Evolutionary conservation across 2,888 invertebrate genomes (phyloP).

Genomic region (Petrolisthes manimaculis): DNA sequence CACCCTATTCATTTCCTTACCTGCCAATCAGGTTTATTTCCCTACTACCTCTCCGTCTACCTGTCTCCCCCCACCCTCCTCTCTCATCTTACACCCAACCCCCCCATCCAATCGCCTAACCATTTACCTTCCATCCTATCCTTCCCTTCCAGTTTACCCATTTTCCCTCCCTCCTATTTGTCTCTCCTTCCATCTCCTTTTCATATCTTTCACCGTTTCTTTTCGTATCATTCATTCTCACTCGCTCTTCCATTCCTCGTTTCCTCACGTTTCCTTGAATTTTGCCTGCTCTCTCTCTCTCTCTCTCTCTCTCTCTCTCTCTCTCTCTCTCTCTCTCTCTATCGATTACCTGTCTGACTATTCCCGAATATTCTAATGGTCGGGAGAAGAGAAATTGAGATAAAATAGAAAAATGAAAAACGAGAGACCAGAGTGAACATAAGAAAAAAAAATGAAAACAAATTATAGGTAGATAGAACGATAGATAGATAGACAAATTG

Average conservation of each 20-base stretch:
- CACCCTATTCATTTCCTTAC: not conserved
- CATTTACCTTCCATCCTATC: not conserved
- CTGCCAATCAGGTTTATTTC: not conserved
- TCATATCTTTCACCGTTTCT: not conserved
- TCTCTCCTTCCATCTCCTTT: slow-evolving; percentile 11
- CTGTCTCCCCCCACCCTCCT: not conserved
- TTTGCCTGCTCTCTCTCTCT: too few relatives aligned
- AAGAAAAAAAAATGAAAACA: not conserved
- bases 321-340: not conserved
- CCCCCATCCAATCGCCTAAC: not conserved
- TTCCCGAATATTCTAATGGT: too few relatives aligned
- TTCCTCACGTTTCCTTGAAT: too few relatives aligned
- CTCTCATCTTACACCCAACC: not conserved
- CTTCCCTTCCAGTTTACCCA: not conserved
- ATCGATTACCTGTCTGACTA: not conserved
- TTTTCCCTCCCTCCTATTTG: not conserved
- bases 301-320: not conserved
- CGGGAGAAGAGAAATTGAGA: too few relatives aligned
- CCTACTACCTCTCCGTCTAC: not conserved
- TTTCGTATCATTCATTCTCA: not conserved
- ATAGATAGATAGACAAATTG: not conserved
- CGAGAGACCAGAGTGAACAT: not conserved
- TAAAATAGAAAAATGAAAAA: too few relatives aligned
- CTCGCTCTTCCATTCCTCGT: not conserved
- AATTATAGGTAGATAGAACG: not conserved